Evolutionary conservation across 2,797 vertebrate species (phyloP).

Genomic region (Phoeniculus purpureus): DNA sequence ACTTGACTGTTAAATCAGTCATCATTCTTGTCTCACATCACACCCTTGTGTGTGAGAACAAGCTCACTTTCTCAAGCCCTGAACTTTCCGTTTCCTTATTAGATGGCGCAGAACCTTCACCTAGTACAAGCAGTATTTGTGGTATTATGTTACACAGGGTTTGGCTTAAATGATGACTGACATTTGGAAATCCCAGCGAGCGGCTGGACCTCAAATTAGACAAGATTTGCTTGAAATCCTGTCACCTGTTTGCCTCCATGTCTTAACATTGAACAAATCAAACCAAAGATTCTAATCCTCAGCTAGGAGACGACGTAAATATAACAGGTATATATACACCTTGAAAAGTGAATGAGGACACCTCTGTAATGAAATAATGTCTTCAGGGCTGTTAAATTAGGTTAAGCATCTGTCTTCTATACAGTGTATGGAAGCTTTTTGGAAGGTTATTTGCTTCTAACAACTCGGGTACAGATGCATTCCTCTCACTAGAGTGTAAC

Average conservation of each 20-base stretch:
- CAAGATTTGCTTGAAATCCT: conserved; percentile 7
- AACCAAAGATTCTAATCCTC: background rate
- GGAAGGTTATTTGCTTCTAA: background rate
- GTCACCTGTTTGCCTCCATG: background rate
- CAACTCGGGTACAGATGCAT: background rate
- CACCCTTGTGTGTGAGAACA: background rate
- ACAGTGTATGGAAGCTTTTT: background rate
- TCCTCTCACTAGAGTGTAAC: background rate
- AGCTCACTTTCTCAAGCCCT: background rate
- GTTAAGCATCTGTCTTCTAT: background rate
- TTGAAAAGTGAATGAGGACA: background rate
- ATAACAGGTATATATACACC: background rate
- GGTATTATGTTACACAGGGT: background rate
- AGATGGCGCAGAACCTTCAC: background rate
- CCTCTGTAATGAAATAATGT: background rate
- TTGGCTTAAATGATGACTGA: conserved; percentile 4
- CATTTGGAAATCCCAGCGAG: background rate
- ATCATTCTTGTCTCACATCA: background rate
- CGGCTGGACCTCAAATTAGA: background rate
- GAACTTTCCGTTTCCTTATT: background rate
- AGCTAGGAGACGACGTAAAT: background rate
- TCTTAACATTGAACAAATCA: background rate
- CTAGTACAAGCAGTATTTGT: background rate
- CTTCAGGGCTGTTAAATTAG: background rate
- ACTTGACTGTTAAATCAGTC: background rate